Percentiles rank a stretch among this genome's conserved stretches.
phyloP scores from a whole-genome alignment of 2,888 invertebrate species.

The Drosophila meridionalis region DNA sequence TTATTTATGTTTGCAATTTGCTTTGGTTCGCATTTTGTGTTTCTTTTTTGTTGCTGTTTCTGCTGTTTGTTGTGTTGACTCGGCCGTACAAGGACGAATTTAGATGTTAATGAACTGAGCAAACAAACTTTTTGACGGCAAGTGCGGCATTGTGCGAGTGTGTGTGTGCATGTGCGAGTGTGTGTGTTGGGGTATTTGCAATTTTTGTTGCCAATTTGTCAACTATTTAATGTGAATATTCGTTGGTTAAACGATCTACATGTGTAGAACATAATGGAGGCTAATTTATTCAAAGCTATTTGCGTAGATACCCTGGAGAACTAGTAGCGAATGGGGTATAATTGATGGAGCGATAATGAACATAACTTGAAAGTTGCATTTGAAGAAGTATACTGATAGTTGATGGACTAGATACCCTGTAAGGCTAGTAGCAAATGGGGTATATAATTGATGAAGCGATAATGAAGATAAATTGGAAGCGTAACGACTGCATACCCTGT shows the following conservation, averaged over 20 bases:
- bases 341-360: background rate
- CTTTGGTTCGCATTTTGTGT: constrained; percentile 39
- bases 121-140: constrained; percentile 65
- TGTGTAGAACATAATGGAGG: constrained; percentile 62
- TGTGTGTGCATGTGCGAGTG: constrained; percentile 17
- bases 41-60: background rate
- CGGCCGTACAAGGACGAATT: constrained; percentile 63
- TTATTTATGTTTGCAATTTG: constrained; percentile 64
- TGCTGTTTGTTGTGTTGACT: constrained; percentile 35
- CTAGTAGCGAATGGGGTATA: background rate
- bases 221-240: constrained; percentile 63
- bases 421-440: too few species aligned
- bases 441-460: too few species aligned
- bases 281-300: constrained; percentile 68
- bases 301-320: constrained; percentile 6
- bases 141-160: constrained; percentile 53
- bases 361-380: background rate
- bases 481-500: too few species aligned
- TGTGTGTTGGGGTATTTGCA: constrained; percentile 40
- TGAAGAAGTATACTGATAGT: background rate
- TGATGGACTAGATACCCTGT: too few species aligned
- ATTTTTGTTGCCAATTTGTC: constrained; percentile 64
- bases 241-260: constrained; percentile 51
- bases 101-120: constrained; percentile 77
- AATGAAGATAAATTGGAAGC: too few species aligned